These are phyloP conservation scores for Xerus inauris DNA, from an alignment of 2,113 vertebrate species.

Conservation along the genomic window DNA sequence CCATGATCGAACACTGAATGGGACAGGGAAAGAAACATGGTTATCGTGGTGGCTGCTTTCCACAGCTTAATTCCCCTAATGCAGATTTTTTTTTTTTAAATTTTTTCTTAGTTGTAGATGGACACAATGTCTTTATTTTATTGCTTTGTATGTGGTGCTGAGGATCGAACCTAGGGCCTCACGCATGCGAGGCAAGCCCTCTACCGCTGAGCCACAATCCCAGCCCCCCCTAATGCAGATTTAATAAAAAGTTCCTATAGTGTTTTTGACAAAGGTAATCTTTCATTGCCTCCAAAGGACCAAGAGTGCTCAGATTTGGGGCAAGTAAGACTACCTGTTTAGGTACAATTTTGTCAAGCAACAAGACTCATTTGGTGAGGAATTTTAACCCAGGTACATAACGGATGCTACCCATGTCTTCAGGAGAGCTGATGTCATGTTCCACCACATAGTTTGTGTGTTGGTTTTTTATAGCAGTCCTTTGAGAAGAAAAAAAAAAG, in stretches of 20 bases:
- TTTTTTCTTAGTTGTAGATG: too few species aligned
- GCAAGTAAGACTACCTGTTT: not conserved
- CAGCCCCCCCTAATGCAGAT: not conserved
- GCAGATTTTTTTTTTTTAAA: too few species aligned
- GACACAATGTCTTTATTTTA: too few species aligned
- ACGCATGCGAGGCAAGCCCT: too few species aligned
- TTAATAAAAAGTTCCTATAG: not conserved
- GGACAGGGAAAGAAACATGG: not conserved
- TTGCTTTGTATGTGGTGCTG: too few species aligned
- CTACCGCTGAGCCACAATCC: too few species aligned
- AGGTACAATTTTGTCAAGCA: not conserved
- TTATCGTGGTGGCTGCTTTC: not conserved
- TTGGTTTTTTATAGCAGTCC: not conserved
- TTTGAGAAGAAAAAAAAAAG: not conserved
- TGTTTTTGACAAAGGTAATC: not conserved
- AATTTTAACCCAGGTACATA: not conserved
- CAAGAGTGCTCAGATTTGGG: not conserved
- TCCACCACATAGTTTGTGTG: not conserved
- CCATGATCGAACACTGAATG: not conserved
- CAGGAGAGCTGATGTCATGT: fast-evolving
- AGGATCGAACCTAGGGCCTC: too few species aligned
- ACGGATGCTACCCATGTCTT: fast-evolving
- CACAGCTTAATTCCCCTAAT: not conserved
- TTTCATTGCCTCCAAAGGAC: not conserved
- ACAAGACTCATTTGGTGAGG: not conserved